Percentiles rank a stretch among this genome's conserved stretches.
Conservation (phyloP, 1,140 invertebrate species). For the Berghia stephanieae region DNA sequence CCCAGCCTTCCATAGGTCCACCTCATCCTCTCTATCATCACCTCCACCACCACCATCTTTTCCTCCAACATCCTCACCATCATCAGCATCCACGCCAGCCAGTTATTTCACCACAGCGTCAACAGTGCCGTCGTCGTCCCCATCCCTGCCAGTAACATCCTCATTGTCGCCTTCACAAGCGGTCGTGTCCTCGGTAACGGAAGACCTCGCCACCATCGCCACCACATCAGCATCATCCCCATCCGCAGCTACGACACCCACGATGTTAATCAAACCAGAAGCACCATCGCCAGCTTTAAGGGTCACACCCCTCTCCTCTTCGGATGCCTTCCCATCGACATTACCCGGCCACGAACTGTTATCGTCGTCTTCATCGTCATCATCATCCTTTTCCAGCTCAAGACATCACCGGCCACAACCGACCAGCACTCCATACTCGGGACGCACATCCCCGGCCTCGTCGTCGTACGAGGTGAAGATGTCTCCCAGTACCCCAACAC, state of each 20-base stretch:
- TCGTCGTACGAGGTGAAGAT: slow-evolving; percentile 13
- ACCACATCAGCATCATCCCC: not conserved
- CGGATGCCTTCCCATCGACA: too few relatives aligned
- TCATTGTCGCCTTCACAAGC: not conserved
- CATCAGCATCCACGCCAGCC: not conserved
- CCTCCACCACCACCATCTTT: slow-evolving; percentile 40
- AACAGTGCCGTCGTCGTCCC: not conserved
- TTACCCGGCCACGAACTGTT: too few relatives aligned
- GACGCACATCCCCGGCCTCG: slow-evolving; percentile 16
- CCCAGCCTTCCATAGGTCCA: too few relatives aligned
- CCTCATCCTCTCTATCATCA: slow-evolving; percentile 21
- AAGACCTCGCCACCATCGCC: not conserved
- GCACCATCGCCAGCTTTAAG: slow-evolving; percentile 22
- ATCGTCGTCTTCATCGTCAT: too few relatives aligned
- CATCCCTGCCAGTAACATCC: not conserved
- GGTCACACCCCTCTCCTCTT: too few relatives aligned
- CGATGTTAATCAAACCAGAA: slow-evolving; percentile 22
- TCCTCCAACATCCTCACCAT: slow-evolving; percentile 34
- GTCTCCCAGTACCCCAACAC: not conserved
- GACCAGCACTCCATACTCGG: slow-evolving; percentile 27
- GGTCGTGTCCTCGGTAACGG: not conserved
- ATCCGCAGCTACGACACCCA: not conserved
- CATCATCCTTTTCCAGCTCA: slow-evolving; percentile 1
- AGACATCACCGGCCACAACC: slow-evolving; percentile 30
- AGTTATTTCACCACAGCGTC: not conserved